Base-by-base conservation (phyloP, 1,140 invertebrate species). In the Subanguina moxae region DNA sequence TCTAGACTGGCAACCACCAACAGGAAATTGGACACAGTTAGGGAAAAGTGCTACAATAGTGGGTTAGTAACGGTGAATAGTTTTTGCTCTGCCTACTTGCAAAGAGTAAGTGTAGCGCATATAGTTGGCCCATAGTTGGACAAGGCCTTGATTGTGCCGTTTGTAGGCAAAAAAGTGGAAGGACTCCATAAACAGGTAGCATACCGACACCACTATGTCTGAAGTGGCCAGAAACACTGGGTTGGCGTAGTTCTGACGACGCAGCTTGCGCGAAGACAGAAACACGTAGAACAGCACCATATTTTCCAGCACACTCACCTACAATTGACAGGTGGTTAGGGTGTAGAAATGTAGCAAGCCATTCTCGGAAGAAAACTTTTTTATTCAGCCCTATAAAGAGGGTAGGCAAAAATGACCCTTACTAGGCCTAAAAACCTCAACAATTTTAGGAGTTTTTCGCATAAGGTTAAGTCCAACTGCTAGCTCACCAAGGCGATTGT, bases 241-340 rank as follows among this genome's bases (percentile, higher is more conserved):
- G 65, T 78, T 78, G 25, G 78, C 79, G 61, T 78, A 78, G 62
- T 78, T 78, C 56, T 78, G 76, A 3, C 76, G 76, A 8, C 76
- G 66, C 19, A 78, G 69, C 45, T 81, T 80, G 30, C 70, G 71
- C 15, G 76, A 78, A 13, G 76, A 82, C 30, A 75, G 65, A 45
- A 78, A 78, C 17, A 78, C 79, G 61, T 82, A 78, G 58, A 78
- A 78, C 27, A 78, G 65, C 13, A 82, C 52, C 21, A 67, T 17
- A 62, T 76, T 76, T 62, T 78, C 32, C 19, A 72, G 3, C 23
- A 74, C 27, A n/a, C 66, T 72, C 13, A 62, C 32, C 72, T 74
- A 42, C 19, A 70, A 48, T 42, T 42, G 28, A 52, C 17, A 69
- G 17, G 1, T n/a, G n/a, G n/a, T n/a, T n/a, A n/a, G n/a, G n/a